These are phyloP conservation scores for Anoncus sp. DNA, from an alignment of 2,888 invertebrate species.

Conservation along the genomic window DNA sequence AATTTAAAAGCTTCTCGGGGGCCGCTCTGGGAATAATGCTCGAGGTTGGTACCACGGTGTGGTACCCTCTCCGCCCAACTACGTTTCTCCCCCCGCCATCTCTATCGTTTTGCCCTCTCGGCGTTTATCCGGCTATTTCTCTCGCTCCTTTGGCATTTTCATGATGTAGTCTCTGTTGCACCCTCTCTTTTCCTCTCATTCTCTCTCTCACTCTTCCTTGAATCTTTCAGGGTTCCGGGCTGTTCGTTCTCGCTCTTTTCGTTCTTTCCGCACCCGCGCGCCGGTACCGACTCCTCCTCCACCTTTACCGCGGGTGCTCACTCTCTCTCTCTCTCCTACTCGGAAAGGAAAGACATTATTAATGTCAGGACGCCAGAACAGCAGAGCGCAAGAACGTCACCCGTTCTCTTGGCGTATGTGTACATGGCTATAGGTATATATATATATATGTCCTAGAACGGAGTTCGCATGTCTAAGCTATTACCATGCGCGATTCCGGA, in stretches of 20 bases:
- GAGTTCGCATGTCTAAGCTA: conserved; percentile 67
- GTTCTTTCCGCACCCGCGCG: conserved; percentile 60
- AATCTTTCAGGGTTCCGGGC: conserved; percentile 20
- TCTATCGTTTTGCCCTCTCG: conserved; percentile 43
- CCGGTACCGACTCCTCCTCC: conserved; percentile 56
- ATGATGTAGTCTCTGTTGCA: conserved; percentile 30
- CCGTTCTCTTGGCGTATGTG: conserved; percentile 52
- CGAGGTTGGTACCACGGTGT: conserved; percentile 78
- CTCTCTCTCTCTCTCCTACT: conserved; percentile 30
- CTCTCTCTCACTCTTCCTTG: conserved; percentile 30
- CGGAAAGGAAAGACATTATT: conserved; percentile 77
- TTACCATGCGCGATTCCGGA: conserved; percentile 62
- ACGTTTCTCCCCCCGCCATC: conserved; percentile 36
- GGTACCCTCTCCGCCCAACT: conserved; percentile 71
- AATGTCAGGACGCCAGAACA: conserved; percentile 77
- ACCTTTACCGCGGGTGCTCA: conserved; percentile 34
- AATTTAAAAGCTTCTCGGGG: conserved; percentile 69
- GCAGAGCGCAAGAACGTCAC: conserved; percentile 67
- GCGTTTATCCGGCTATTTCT: conserved; percentile 45
- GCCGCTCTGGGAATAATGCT: conserved; percentile 75
- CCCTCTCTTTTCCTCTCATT: conserved; percentile 18
- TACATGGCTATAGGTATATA: conserved; percentile 23
- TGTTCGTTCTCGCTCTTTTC: conserved; percentile 53
- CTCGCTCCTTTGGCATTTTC: conserved; percentile 22
- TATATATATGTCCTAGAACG: conserved; percentile 54